These are phyloP conservation scores for Dilophus febrilis DNA, from an alignment of 2,888 invertebrate genomes.

Conservation along the genomic window DNA sequence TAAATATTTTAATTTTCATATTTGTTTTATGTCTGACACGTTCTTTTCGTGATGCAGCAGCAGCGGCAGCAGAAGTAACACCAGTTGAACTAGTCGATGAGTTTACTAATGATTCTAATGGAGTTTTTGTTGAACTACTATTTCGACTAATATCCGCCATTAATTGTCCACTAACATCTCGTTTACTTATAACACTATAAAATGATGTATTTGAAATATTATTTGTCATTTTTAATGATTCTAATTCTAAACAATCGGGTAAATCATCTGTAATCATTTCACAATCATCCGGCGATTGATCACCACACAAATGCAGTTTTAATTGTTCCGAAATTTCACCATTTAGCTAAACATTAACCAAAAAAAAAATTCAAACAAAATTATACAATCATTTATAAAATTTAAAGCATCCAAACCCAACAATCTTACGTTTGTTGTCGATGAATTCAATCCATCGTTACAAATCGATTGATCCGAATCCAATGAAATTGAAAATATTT, in stretches of 20 bases:
- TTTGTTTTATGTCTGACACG: slow-evolving; percentile 7
- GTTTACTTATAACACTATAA: slow-evolving; percentile 11
- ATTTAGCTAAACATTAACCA: slow-evolving; percentile 7
- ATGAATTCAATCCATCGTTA: slow-evolving; percentile 18
- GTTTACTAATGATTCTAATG: too few species aligned
- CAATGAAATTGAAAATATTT: slow-evolving; percentile 31
- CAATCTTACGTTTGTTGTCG: too few species aligned
- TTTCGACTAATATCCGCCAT: too few species aligned
- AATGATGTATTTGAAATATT: slow-evolving; percentile 8
- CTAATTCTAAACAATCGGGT: slow-evolving; percentile 8
- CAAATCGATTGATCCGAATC: slow-evolving; percentile 29
- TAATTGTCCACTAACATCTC: slow-evolving; percentile 5
- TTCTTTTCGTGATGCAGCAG: neutral
- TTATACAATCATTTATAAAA: neutral
- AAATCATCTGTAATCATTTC: slow-evolving; percentile 14
- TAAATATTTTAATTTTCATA: slow-evolving; percentile 13
- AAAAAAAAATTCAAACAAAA: slow-evolving; percentile 1
- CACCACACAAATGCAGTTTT: slow-evolving; percentile 13
- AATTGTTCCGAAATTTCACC: slow-evolving; percentile 7
- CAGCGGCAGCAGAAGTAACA: too few species aligned
- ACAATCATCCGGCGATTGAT: slow-evolving; percentile 11
- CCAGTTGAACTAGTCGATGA: too few species aligned
- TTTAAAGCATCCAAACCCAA: too few species aligned
- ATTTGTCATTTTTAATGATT: neutral
- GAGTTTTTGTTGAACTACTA: too few species aligned